Base-by-base conservation (phyloP, 2,888 invertebrate genomes). In the Toxonevra muliebris region DNA sequence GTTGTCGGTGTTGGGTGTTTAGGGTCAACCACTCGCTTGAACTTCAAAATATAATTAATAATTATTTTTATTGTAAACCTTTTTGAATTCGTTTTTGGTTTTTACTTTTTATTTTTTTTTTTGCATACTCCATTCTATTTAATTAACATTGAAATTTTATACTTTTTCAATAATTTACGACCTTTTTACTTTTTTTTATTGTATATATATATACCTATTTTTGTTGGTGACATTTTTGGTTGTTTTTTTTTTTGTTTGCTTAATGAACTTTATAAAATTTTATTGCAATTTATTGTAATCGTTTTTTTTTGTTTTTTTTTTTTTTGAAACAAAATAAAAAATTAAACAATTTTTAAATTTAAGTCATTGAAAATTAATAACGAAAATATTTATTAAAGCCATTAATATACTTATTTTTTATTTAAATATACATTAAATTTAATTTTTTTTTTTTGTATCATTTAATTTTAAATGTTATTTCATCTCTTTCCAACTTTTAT, bases 91-190 rank as follows among this genome's bases (percentile, higher is more conserved):
- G 30, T 2, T 30, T 30, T 30, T 30, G 2, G 2, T 30, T 30
- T 7, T 30, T 30, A 2, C 2, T 30, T 7, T 30, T 30, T 1
- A 48, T 15, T 48, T 48, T 13, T 5, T n/a, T 15, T 1, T 15
- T 10, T 15, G 8, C 8, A 48, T 48, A n/a, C 13, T n/a, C 2
- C 15, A 48, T 48, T n/a, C 11, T 13, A 48, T 48, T 48, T 9
- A 48, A 48, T 48, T 48, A 48, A 48, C 48, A 48, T 48, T 48
- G 48, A 48, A 48, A 48, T 48, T 48, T 48, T 15, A 48, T 48
- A 15, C 48, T n/a, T n/a, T 48, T 48, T 48, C 48, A 48, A 48
- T 48, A 48, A 48, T n/a, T 48, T 48, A 48, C 11, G 13, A 48
- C 13, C 13, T n/a, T n/a, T 48, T 7, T 15, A 48, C 11, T 45